These are phyloP conservation scores for Phymanthus crucifer DNA, from an alignment of 92 coral and sea anemone genomes.

Conservation along the genomic window DNA sequence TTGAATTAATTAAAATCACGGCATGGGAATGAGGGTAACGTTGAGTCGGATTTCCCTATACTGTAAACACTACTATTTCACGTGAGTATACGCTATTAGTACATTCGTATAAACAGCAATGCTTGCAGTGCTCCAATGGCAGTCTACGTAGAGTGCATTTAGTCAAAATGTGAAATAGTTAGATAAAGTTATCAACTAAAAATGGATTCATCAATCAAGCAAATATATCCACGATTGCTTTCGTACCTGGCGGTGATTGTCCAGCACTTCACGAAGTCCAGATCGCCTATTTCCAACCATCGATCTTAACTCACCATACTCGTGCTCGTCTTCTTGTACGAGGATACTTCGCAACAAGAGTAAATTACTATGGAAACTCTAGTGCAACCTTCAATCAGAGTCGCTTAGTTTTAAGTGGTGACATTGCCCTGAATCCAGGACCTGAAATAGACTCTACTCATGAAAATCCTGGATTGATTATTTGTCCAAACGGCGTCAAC, in stretches of 20 bases:
- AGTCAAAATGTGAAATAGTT: too few species aligned
- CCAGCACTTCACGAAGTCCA: not conserved
- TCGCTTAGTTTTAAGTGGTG: conserved; percentile 28
- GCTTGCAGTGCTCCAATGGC: too few species aligned
- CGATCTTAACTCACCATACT: not conserved
- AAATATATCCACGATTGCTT: not conserved
- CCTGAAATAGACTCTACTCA: not conserved
- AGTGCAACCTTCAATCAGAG: conserved; percentile 23
- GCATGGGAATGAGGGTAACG: too few species aligned
- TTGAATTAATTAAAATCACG: too few species aligned
- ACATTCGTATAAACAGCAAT: too few species aligned
- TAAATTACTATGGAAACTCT: conserved; percentile 29
- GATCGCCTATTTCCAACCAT: not conserved
- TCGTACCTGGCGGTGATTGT: not conserved
- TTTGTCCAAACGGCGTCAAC: too few species aligned
- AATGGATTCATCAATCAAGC: not conserved
- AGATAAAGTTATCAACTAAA: too few species aligned
- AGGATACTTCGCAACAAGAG: conserved; percentile 30
- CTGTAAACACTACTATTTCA: too few species aligned
- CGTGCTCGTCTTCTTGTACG: not conserved
- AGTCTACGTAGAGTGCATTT: too few species aligned
- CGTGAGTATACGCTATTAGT: too few species aligned
- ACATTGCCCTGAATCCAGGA: conserved; percentile 17
- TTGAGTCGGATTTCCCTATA: too few species aligned
- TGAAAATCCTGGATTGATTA: not conserved